Conservation (phyloP, 2,113 vertebrate species). For the Carassius gibelio region DNA sequence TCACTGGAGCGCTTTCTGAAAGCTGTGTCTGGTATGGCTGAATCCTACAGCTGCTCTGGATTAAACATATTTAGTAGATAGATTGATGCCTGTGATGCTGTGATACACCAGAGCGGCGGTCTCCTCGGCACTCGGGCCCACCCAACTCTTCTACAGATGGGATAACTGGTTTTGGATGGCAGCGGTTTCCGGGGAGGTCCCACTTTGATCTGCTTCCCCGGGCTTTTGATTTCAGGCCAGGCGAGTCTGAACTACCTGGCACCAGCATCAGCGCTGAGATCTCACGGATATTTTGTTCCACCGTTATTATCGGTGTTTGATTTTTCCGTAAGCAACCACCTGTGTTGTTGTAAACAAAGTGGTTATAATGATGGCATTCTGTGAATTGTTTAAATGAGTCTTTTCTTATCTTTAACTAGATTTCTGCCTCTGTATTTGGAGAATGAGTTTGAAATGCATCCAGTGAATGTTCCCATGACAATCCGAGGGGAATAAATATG, state of each 20-base stretch:
- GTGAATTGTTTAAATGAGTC: not conserved
- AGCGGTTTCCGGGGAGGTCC: not conserved
- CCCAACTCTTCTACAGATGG: slow-evolving; percentile 13
- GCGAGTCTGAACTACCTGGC: slow-evolving; percentile 28
- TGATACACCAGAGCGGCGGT: not conserved
- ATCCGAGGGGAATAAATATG: not conserved
- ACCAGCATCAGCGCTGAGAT: slow-evolving; percentile 16
- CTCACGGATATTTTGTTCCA: slow-evolving; percentile 10
- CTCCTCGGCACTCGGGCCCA: slow-evolving; percentile 9
- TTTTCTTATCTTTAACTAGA: not conserved
- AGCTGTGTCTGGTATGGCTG: slow-evolving; percentile 3
- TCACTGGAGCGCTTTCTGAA: slow-evolving; percentile 23
- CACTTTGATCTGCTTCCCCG: slow-evolving; percentile 21
- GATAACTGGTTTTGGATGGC: slow-evolving; percentile 27
- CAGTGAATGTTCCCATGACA: not conserved
- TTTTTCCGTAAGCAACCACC: slow-evolving; percentile 7
- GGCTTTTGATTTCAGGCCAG: slow-evolving; percentile 29
- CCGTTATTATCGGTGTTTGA: not conserved
- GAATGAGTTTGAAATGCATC: not conserved
- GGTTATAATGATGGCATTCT: not conserved
- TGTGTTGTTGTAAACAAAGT: slow-evolving; percentile 11
- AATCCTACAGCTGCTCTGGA: slow-evolving; percentile 22
- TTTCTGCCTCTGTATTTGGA: not conserved
- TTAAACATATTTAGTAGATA: slow-evolving; percentile 12
- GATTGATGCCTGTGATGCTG: slow-evolving; percentile 19